phyloP scores from a whole-genome alignment of 2,113 vertebrate species.

The Cyprinus carpio region DNA sequence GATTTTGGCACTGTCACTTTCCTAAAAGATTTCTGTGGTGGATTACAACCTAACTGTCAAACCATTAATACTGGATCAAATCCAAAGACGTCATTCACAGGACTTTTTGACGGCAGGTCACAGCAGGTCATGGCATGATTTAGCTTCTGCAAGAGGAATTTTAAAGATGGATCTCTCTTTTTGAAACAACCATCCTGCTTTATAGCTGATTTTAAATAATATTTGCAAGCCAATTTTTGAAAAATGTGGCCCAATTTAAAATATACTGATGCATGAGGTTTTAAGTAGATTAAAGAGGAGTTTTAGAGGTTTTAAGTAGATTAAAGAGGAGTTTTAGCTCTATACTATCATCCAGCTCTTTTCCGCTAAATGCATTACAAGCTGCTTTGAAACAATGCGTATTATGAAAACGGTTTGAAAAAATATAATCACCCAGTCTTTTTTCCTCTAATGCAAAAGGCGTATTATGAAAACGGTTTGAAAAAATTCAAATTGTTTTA shows the following conservation, averaged over 20 bases:
- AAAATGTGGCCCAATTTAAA: neutral
- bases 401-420: too few relatives aligned
- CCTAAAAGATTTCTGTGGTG: neutral
- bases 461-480: too few relatives aligned
- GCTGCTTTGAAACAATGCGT: neutral
- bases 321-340: neutral
- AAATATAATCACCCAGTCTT: too few relatives aligned
- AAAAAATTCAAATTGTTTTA: too few relatives aligned
- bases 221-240: neutral
- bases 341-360: too few relatives aligned
- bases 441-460: too few relatives aligned
- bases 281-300: neutral
- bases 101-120: slow-evolving; percentile 9
- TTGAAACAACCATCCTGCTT: neutral
- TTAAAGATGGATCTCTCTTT: neutral
- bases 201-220: neutral
- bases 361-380: too few relatives aligned
- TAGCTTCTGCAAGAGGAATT: neutral
- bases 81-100: slow-evolving; percentile 19
- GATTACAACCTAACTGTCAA: slow-evolving; percentile 23
- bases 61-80: slow-evolving; percentile 62
- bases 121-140: neutral
- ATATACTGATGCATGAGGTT: neutral
- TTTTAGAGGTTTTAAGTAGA: neutral
- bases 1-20: neutral